phyloP scores from a whole-genome alignment of 2,797 vertebrate species.

The Champsocephalus gunnari region DNA sequence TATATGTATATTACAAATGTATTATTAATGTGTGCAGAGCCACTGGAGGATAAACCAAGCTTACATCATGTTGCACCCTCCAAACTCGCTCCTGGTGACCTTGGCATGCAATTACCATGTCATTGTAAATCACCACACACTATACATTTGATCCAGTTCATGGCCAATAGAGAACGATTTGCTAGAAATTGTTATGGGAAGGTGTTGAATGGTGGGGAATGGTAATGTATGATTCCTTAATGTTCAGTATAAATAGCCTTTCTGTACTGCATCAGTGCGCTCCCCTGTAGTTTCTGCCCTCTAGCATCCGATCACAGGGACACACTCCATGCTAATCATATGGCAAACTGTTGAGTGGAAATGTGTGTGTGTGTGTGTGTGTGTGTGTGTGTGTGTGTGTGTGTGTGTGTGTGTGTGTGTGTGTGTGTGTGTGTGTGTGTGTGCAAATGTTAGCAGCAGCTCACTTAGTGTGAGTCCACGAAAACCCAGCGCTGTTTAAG shows the following conservation, averaged over 20 bases:
- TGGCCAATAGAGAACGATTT: slow-evolving; percentile 23
- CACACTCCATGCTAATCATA: slow-evolving; percentile 73
- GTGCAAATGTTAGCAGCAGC: slow-evolving; percentile 49
- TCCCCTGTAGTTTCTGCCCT: slow-evolving; percentile 55
- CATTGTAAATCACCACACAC: slow-evolving; percentile 37
- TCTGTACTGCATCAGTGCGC: slow-evolving; percentile 58
- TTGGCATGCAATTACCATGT: slow-evolving; percentile 24
- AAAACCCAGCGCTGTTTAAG: slow-evolving; percentile 66
- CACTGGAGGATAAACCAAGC: background rate
- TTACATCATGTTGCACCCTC: slow-evolving; percentile 14
- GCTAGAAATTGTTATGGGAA: slow-evolving; percentile 40
- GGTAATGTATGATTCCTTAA: slow-evolving; percentile 75
- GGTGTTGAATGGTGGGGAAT: slow-evolving; percentile 71
- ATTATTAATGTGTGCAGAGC: background rate
- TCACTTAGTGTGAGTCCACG: slow-evolving; percentile 60
- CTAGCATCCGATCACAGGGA: slow-evolving; percentile 55
- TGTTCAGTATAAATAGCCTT: slow-evolving; percentile 74
- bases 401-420: slow-evolving; percentile 12
- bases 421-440: slow-evolving; percentile 29
- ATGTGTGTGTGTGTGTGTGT: slow-evolving; percentile 28
- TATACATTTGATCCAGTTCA: background rate
- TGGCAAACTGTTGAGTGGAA: slow-evolving; percentile 60
- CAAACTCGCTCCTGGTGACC: slow-evolving; percentile 29
- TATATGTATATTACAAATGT: background rate
- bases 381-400: slow-evolving; percentile 19